phyloP scores from a whole-genome alignment of 1,140 invertebrate genomes.

The Camponotus vicinus region DNA sequence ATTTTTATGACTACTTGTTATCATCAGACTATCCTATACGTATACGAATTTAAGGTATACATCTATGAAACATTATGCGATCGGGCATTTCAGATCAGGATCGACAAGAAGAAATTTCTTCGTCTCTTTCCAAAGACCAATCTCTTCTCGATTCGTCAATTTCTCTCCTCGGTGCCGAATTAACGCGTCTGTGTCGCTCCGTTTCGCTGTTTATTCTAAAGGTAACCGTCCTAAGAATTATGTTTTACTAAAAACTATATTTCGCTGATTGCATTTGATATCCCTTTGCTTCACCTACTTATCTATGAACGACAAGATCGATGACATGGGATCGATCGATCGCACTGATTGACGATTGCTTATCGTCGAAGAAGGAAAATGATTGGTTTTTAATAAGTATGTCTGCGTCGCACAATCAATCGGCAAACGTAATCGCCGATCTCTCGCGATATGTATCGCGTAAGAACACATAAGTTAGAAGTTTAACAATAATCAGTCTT shows the following conservation, averaged over 20 bases:
- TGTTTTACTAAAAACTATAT: slow-evolving; percentile 24
- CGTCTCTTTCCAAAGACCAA: slow-evolving; percentile 58
- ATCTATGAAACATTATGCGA: not conserved
- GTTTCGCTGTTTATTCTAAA: slow-evolving; percentile 69
- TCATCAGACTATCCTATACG: not conserved
- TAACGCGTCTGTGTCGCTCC: slow-evolving; percentile 51
- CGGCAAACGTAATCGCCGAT: slow-evolving; percentile 58
- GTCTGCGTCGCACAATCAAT: slow-evolving; percentile 72
- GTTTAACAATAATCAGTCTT: slow-evolving; percentile 9
- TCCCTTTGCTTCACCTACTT: slow-evolving; percentile 11
- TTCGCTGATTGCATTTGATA: slow-evolving; percentile 12
- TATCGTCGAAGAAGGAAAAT: not conserved
- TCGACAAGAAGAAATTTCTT: slow-evolving; percentile 39
- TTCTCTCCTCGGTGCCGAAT: slow-evolving; percentile 62
- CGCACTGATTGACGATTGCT: slow-evolving; percentile 2
- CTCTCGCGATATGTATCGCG: slow-evolving; percentile 23
- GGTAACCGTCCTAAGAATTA: slow-evolving; percentile 63
- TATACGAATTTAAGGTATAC: slow-evolving; percentile 19
- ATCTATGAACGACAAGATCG: not conserved
- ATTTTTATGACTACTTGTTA: slow-evolving; percentile 43
- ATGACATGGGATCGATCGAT: slow-evolving; percentile 25
- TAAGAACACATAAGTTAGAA: slow-evolving; percentile 29
- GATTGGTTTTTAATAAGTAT: slow-evolving; percentile 6
- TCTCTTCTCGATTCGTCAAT: slow-evolving; percentile 68
- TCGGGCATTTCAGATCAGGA: not conserved